Conservation (phyloP, 2,113 vertebrate species). For the Phoxinus phoxinus region DNA sequence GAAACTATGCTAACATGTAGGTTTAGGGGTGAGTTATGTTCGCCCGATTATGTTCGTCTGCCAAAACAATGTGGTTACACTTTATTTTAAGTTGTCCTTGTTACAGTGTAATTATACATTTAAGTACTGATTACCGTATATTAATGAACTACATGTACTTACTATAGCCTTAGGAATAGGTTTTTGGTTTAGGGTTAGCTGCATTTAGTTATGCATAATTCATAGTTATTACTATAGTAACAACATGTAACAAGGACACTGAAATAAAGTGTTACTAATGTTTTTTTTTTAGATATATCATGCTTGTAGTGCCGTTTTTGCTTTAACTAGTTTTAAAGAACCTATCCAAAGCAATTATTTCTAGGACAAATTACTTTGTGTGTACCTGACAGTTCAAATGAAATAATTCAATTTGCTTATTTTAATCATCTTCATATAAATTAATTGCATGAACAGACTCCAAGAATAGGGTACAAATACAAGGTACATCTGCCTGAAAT, state of each 20-base stretch:
- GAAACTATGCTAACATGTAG: background rate
- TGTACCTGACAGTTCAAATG: background rate
- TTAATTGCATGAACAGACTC: background rate
- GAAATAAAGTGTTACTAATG: too few relatives aligned
- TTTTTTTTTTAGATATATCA: background rate
- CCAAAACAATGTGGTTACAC: too few relatives aligned
- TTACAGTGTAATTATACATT: too few relatives aligned
- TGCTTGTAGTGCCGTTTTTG: background rate
- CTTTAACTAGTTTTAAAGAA: background rate
- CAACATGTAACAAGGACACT: too few relatives aligned
- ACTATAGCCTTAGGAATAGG: too few relatives aligned
- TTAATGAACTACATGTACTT: too few relatives aligned
- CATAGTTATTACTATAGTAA: too few relatives aligned
- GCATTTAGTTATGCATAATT: too few relatives aligned
- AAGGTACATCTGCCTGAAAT: background rate
- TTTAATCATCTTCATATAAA: background rate
- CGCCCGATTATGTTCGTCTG: too few relatives aligned
- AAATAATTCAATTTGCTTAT: background rate
- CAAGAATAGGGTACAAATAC: background rate
- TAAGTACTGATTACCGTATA: too few relatives aligned
- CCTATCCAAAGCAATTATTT: background rate
- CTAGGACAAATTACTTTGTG: background rate
- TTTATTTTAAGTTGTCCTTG: too few relatives aligned
- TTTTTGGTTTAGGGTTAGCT: too few relatives aligned
- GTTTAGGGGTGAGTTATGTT: background rate